phyloP scores from a whole-genome alignment of 2,113 vertebrate genomes.

The Fulmarus glacialis region DNA sequence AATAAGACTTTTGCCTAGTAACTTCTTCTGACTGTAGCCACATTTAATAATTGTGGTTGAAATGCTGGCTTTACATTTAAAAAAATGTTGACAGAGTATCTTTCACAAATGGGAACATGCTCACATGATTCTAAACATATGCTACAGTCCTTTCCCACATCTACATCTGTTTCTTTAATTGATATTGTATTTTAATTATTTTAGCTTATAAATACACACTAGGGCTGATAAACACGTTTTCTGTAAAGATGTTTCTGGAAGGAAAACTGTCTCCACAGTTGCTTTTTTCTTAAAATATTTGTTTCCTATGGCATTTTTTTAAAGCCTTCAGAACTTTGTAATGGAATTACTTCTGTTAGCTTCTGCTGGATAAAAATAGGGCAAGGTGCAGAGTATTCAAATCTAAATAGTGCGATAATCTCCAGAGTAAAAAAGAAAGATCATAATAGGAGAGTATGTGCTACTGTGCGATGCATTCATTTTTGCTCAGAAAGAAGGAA shows the following conservation, averaged over 20 bases:
- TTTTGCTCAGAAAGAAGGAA: background rate
- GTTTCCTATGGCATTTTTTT: background rate
- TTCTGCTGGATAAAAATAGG: background rate
- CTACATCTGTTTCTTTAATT: conserved; percentile 60
- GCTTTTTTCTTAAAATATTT: background rate
- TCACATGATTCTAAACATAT: conserved; percentile 44
- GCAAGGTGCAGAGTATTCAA: background rate
- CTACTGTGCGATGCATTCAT: background rate
- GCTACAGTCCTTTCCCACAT: conserved; percentile 38
- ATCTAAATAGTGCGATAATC: background rate
- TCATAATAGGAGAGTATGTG: background rate
- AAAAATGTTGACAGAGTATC: conserved; percentile 66
- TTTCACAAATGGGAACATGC: conserved; percentile 56
- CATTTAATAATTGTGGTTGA: conserved; percentile 68
- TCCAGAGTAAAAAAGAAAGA: background rate
- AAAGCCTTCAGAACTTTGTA: background rate
- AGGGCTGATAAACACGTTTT: conserved; percentile 37
- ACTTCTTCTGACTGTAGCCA: conserved; percentile 60
- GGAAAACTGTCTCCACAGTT: background rate
- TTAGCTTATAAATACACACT: conserved; percentile 51
- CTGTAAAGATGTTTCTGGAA: conserved; percentile 24
- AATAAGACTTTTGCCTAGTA: conserved; percentile 48
- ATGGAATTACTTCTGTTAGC: background rate
- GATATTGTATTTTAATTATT: conserved; percentile 65
- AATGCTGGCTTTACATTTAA: conserved; percentile 64